These are phyloP conservation scores for Tanypteryx hageni DNA, from an alignment of 2,888 invertebrate genomes.

Conservation along the genomic window DNA sequence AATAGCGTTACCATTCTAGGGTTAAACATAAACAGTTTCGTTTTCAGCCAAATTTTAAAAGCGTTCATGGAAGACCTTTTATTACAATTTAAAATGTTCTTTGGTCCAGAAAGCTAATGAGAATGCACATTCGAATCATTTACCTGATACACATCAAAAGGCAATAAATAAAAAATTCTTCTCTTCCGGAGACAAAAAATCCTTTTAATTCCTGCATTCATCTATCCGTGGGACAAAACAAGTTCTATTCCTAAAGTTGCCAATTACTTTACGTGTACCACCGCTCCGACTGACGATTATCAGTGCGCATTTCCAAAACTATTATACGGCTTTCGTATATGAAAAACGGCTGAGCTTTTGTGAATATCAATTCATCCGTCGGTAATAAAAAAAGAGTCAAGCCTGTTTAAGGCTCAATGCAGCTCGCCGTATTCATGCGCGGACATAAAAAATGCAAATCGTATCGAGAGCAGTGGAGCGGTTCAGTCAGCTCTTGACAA, in stretches of 20 bases:
- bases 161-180: too few relatives aligned
- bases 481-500: neutral
- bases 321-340: neutral
- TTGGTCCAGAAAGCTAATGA: too few relatives aligned
- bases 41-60: too few relatives aligned
- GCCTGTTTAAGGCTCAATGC: neutral
- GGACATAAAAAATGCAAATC: neutral
- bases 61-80: too few relatives aligned
- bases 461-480: constrained; percentile 15
- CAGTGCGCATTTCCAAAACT: constrained; percentile 8
- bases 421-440: neutral
- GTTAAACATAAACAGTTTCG: too few relatives aligned
- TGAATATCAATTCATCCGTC: neutral
- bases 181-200: too few relatives aligned
- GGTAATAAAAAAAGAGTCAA: neutral
- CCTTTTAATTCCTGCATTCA: too few relatives aligned
- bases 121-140: too few relatives aligned
- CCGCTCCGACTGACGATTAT: neutral
- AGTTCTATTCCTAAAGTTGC: neutral
- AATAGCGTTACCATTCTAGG: too few relatives aligned
- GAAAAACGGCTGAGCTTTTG: neutral
- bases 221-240: too few relatives aligned
- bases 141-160: too few relatives aligned
- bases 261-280: neutral
- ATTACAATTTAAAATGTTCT: too few relatives aligned